Evolutionary conservation across 2,797 vertebrate genomes (phyloP), one percentile per base, ranked within the genome.

Genomic region (Sebastes miniatus): DNA sequence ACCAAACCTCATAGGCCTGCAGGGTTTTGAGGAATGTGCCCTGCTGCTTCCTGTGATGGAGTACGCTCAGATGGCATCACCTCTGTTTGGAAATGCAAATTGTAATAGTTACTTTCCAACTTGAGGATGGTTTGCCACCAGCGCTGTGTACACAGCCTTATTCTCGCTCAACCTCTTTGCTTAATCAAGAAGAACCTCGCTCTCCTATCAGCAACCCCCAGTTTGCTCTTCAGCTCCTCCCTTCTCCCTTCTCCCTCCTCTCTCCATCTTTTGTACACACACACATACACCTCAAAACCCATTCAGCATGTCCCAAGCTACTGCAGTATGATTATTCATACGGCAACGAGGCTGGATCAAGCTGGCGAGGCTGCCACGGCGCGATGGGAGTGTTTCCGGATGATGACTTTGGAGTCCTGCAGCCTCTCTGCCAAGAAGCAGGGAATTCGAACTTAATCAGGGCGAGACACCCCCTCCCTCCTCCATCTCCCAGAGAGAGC

Each of bases 11-110:
- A 73, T 52, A 80, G 77, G 79, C 72, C 90, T 84, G 72, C 31
- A 18, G 83, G 83, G 83, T 73, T 76, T 89, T 89, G 83, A 92
- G 79, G 77, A 92, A 90, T 83, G 78, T 77, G 77, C 74, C 75
- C 47, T 78, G 79, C 71, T 77, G 24, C 71, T 68, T 62, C 75
- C 56, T 88, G 83, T 91, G 88, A 92, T 89, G 68, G 80, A 92
- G 86, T 80, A 67, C 11, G 43, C 80, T 85, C 73, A 84, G 83
- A 87, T 80, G 73, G 70, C 79, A 89, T 91, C 87, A 63, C 72
- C 57, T 58, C 86, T 87, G 80, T 92, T 88, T 93, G 83, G 68
- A 86, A 92, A 95, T 93, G 85, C 87, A 89, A 92, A 93, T 90
- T 79, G 66, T 36, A 76, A 76, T 88, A 82, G 83, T 90, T 90